Base-by-base conservation (phyloP, 2,113 vertebrate genomes). In the Microcebus tavaratra region DNA sequence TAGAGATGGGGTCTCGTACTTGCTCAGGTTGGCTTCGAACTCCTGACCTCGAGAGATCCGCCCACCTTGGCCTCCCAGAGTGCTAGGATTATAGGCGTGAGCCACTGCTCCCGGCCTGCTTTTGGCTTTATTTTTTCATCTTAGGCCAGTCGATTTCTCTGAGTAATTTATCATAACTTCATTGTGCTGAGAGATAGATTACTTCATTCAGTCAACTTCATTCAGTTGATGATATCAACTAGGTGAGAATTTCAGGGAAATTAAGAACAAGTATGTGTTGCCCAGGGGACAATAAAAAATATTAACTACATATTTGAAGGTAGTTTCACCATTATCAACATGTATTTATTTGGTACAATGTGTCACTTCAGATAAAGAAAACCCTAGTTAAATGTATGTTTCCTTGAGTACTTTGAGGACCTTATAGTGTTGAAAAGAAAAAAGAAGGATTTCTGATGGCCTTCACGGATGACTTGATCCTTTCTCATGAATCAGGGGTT, bases 91-190 rank as follows among this genome's bases (percentile, higher is more conserved):
- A 45, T 1, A 45, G 42, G 42, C 42, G 42, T 45, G 7, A 45
- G 42, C 42, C 42, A 45, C 42, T 8, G 42, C 42, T 1, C 42
- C 42, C 7, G 42, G 42, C 7, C 42, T 97, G 78, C 18, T 95
- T 91, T 42, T 55, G 70, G 29, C 39, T 97, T 96, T 42, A 59
- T 8, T 72, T 97, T 97, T 96, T 95, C 63, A 91, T 95, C 42
- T 2, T 3, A 86, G 70, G 7, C 7, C n/a, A 83, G 42, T 23
- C 86, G 10, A 9, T 92, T 95, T 98, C 84, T 83, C 61, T 96
- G 31, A 91, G 45, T 79, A 85, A 18, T 3, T 48, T 92, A 34
- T 3, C 85, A 23, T 0, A 3, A 13, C 31, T 88, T 96, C 39
- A 73, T 89, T 68, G 96, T 92, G 72, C 8, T 93, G 67, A 85